phyloP scores from a whole-genome alignment of 2,113 vertebrate genomes.

The Noturus placidus region DNA sequence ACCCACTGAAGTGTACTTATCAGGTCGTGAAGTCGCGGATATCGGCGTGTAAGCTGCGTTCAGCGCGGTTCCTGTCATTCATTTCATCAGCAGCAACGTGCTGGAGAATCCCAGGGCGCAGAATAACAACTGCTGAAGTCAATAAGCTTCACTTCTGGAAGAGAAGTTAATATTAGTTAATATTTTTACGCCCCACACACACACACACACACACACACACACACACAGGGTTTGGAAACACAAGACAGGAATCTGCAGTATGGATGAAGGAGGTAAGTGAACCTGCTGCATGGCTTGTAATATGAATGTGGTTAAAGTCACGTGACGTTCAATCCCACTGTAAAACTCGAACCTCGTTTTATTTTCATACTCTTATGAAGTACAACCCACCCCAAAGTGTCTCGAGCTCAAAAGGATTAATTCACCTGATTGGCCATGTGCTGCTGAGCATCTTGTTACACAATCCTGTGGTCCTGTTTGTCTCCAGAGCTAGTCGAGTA shows the following conservation, averaged over 20 bases:
- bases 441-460: not conserved
- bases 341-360: not conserved
- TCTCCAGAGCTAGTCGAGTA: conserved; percentile 84
- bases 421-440: not conserved
- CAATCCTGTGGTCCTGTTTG: not conserved
- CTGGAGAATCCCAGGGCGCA: not conserved
- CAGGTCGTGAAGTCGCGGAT: too few relatives aligned
- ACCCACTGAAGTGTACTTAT: not conserved
- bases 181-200: not conserved
- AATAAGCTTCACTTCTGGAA: not conserved
- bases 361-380: not conserved
- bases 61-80: not conserved
- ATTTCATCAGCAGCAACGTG: conserved; percentile 43
- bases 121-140: not conserved
- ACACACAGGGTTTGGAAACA: not conserved
- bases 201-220: not conserved
- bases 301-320: not conserved
- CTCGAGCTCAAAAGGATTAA: not conserved
- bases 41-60: not conserved
- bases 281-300: too few relatives aligned
- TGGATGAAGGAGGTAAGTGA: conserved; percentile 69
- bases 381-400: not conserved
- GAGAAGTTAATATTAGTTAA: not conserved
- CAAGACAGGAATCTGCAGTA: conserved; percentile 31
- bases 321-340: not conserved